Conservation (phyloP, 2,888 invertebrate species). For the Cryptus armator region DNA sequence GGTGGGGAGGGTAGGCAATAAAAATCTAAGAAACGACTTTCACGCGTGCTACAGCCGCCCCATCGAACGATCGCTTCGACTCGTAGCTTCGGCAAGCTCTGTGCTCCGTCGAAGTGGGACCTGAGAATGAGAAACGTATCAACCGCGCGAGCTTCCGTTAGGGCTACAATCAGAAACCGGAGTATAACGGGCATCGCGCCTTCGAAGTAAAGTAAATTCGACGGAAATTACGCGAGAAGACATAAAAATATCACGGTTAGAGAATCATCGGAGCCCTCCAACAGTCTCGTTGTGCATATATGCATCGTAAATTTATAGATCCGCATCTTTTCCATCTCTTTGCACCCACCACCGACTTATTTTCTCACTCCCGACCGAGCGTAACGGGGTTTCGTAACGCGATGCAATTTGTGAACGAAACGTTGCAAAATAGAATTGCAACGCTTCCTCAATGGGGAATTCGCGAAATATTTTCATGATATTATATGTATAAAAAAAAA, state of each 20-base stretch:
- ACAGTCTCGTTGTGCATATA: constrained; percentile 65
- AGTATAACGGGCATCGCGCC: not conserved
- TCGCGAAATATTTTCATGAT: not conserved
- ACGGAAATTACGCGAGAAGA: constrained; percentile 67
- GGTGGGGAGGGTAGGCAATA: constrained; percentile 49
- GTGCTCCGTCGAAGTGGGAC: constrained; percentile 18
- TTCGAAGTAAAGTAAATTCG: constrained; percentile 40
- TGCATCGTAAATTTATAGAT: constrained; percentile 65
- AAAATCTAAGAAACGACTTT: constrained; percentile 66
- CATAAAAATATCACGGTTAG: constrained; percentile 67
- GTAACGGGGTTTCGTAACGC: constrained; percentile 32
- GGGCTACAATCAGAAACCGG: constrained; percentile 20
- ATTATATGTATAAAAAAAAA: not conserved
- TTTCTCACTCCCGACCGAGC: not conserved
- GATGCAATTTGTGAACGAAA: constrained; percentile 20
- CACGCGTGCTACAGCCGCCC: constrained; percentile 61
- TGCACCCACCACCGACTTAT: constrained; percentile 10
- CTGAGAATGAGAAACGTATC: constrained; percentile 37
- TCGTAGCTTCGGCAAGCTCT: constrained; percentile 9
- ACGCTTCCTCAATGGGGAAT: not conserved
- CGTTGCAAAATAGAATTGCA: constrained; percentile 2
- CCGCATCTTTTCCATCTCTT: not conserved
- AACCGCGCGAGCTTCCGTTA: not conserved
- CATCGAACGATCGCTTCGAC: constrained; percentile 53
- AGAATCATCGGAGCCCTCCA: constrained; percentile 8